Evolutionary conservation across 1,140 invertebrate species (phyloP), one percentile per base, ranked within the genome.

Genomic region (Mesaphorura yosii): DNA sequence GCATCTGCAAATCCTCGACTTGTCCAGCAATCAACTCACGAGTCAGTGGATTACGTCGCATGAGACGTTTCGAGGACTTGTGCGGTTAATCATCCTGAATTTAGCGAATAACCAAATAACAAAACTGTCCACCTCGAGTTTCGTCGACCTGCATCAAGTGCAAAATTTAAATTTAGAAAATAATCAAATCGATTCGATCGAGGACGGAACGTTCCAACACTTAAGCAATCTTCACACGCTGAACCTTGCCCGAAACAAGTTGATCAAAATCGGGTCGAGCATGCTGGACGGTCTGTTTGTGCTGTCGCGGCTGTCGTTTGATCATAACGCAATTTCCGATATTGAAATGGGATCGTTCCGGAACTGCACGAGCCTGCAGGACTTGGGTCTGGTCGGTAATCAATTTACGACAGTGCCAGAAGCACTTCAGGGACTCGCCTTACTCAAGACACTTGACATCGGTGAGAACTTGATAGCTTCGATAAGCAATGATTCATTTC

Each of bases 321-420:
- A 88, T 64, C 84, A 85, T 57, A 92, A 92, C 72, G 71, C 81
- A 50, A 78, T 93, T n/a, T 78, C 79, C n/a, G 79, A 73, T 57
- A 77, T 92, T 53, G 84, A 89, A 15, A 71, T 76, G 12, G 79
- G 84, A 60, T 82, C 89, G n/a, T 92, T 92, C 65, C 81, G 80
- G 69, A 95, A 90, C 70, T 86, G 86, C 65, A 88, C 86, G 3
- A 84, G 87, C 69, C 22, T 46, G 3, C 46, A 42, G 23, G 58
- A 92, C 69, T 72, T 96, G 3, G 86, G 88, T 67, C 70, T 94
- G 53, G 84, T 86, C 66, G 79, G 81, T 37, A 97, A 97, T 72
- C 70, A 76, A 47, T 70, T 97, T 53, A 80, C 76, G 64, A 77
- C 79, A 62, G 77, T 96, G 31, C 89, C 90, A 3, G 69, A 78